Base-by-base conservation (phyloP, 2,113 vertebrate genomes). In the Seriola rivoliana region DNA sequence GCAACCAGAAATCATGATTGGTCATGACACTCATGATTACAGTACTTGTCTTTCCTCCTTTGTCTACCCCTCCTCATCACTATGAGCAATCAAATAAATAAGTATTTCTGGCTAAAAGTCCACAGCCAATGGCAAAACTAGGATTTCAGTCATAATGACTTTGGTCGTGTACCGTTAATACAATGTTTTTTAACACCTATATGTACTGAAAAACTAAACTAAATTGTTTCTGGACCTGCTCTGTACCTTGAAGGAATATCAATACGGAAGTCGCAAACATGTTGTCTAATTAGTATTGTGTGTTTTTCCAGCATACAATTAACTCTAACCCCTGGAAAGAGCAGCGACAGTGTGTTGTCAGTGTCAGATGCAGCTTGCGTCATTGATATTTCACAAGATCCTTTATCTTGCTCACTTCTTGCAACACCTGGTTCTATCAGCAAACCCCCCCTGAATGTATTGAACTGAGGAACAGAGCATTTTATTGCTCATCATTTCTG, bases 21-120 rank as follows among this genome's bases (percentile, higher is more conserved):
- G 6, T 58, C 32, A 68, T 36, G n/a, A 48, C 21, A 69, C 29
- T 77, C 29, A 25, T 68, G 64, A 77, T 68, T 68, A 38, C 21
- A 25, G 54, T 25, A 50, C 44, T 32, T 4, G n/a, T 40, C n/a
- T 72, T 17, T 60, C 17, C 2, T 67, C 13, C 38, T 44, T 50
- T 36, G 38, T 16, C 17, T 42, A 8, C 21, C 40, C 12, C 67
- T 70, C 36, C 29, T 32, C 11, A 59, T 16, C 57, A 32, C 25
- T 59, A 32, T 59, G 5, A 58, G 13, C 57, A 64, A 64, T 75
- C 44, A 69, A 29, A 21, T 25, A 48, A 78, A 60, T 60, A 69
- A 29, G 16, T 13, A 3, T 17, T 67, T 9, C n/a, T 38, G 19
- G 48, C 46, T 34, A 54, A 55, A 74, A 12, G 16, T 60, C n/a